These are phyloP conservation scores for Ophion costatus DNA, from an alignment of 2,888 invertebrate species.

Conservation along the genomic window DNA sequence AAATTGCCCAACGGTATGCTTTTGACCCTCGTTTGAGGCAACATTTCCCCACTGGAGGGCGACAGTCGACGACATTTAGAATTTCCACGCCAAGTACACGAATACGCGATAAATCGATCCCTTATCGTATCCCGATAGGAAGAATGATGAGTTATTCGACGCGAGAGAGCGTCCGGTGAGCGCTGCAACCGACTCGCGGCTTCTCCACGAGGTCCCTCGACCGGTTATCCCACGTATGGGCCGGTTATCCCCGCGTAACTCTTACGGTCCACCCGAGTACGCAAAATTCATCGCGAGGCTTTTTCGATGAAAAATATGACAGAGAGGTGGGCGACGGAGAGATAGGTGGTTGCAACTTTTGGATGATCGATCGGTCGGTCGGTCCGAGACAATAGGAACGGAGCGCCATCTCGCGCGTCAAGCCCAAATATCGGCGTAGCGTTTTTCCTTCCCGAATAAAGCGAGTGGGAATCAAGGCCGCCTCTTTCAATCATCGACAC, in stretches of 20 bases:
- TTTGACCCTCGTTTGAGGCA: too few relatives aligned
- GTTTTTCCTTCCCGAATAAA: too few relatives aligned
- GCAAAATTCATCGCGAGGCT: too few relatives aligned
- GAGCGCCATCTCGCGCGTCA: neutral
- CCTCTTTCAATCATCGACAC: too few relatives aligned
- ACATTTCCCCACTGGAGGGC: neutral
- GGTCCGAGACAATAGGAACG: neutral
- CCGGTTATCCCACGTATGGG: constrained; percentile 76
- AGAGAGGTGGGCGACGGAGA: too few relatives aligned
- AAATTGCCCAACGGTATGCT: too few relatives aligned
- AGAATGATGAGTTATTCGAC: neutral
- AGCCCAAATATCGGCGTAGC: neutral
- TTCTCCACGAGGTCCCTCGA: constrained; percentile 45
- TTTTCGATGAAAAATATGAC: too few relatives aligned
- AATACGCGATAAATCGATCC: neutral
- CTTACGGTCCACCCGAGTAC: too few relatives aligned
- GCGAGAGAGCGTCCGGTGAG: constrained; percentile 27
- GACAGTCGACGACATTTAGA: neutral
- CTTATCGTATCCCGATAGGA: neutral
- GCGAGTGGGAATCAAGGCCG: too few relatives aligned
- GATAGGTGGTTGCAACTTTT: neutral
- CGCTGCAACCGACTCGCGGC: constrained; percentile 53
- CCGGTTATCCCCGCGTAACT: too few relatives aligned
- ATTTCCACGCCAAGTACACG: neutral
- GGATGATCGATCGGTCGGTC: neutral